Conservation (phyloP, 2,113 vertebrate species). For the Camelus dromedarius region DNA sequence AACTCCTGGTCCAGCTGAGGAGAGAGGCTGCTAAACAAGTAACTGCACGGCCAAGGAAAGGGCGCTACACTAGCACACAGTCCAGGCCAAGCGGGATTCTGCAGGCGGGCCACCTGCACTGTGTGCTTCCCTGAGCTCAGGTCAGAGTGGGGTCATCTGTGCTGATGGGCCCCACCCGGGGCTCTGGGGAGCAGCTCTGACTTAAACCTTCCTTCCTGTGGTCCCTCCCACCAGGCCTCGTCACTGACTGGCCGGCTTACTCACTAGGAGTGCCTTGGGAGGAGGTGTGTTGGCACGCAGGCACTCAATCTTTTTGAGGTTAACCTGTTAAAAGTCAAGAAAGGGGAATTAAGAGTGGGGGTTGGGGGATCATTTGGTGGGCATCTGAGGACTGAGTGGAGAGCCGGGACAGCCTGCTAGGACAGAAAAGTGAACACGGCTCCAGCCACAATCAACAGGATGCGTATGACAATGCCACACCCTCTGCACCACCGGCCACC, state of each 20-base stretch:
- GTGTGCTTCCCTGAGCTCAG: background rate
- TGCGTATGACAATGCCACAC: background rate
- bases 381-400: background rate
- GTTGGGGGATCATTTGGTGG: background rate
- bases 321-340: background rate
- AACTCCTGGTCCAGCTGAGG: background rate
- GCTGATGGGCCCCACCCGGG: background rate
- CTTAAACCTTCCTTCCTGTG: background rate
- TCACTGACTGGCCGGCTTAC: too few relatives aligned
- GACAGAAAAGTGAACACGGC: background rate
- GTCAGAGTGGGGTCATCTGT: background rate
- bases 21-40: background rate
- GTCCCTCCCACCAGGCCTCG: background rate
- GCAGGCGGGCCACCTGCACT: background rate
- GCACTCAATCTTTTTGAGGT: background rate
- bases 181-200: background rate
- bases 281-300: background rate
- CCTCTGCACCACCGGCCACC: background rate
- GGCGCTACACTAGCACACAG: background rate
- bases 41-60: background rate
- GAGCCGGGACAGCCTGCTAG: background rate
- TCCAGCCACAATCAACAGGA: background rate
- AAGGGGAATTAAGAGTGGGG: background rate
- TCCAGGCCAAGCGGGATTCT: background rate
- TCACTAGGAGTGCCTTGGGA: background rate